Percentiles rank a stretch among this genome's conserved stretches.
Conservation (phyloP, 2,797 vertebrate genomes). For the Gallinago stenura region DNA sequence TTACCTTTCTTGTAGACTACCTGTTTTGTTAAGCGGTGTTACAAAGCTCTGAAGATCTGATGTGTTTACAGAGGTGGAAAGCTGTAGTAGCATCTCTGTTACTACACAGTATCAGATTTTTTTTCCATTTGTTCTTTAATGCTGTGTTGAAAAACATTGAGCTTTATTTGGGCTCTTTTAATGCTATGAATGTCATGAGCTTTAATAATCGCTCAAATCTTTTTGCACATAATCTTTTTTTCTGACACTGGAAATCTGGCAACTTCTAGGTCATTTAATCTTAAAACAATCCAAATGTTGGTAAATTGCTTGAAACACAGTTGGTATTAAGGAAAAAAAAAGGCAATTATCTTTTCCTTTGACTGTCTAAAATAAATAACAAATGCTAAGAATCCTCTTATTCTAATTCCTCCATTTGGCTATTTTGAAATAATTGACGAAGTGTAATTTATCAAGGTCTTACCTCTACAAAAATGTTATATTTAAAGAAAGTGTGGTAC, state of each 20-base stretch:
- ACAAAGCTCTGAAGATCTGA: not conserved
- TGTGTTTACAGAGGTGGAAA: not conserved
- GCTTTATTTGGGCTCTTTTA: not conserved
- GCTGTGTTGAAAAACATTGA: not conserved
- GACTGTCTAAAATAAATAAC: slow-evolving; percentile 6
- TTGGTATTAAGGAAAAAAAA: not conserved
- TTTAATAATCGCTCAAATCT: not conserved
- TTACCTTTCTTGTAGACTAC: not conserved
- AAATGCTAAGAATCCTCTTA: slow-evolving; percentile 16
- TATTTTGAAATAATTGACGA: slow-evolving; percentile 24
- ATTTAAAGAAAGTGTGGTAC: not conserved
- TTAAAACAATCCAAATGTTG: slow-evolving; percentile 44
- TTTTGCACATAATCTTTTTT: slow-evolving; percentile 7
- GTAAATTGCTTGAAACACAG: slow-evolving; percentile 18
- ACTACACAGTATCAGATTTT: not conserved
- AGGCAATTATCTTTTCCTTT: slow-evolving; percentile 5
- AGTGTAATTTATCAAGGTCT: not conserved
- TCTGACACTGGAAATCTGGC: slow-evolving; percentile 1
- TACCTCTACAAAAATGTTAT: not conserved
- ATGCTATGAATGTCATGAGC: not conserved
- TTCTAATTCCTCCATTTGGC: not conserved
- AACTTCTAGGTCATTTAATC: slow-evolving; percentile 8
- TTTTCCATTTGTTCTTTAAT: not conserved
- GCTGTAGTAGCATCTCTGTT: not conserved
- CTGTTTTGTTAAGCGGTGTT: not conserved